phyloP scores from a whole-genome alignment of 1,140 invertebrate species.

The Eurytemora carolleeae region DNA sequence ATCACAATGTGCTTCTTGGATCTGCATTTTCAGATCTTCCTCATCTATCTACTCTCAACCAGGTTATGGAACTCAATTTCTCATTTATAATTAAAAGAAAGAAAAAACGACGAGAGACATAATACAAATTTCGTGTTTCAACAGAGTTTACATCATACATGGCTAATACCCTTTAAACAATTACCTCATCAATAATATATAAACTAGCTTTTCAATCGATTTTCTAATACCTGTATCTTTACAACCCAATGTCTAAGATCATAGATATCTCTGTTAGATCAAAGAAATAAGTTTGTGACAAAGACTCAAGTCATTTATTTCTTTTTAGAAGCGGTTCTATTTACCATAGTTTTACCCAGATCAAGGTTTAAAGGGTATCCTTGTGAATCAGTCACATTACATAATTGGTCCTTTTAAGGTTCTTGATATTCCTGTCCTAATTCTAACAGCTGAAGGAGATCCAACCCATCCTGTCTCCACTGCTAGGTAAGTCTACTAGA shows the following conservation, averaged over 20 bases:
- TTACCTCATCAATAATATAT: background rate
- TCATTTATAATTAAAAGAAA: background rate
- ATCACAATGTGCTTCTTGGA: background rate
- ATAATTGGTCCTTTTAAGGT: constrained; percentile 17
- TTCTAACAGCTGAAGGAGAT: constrained; percentile 25
- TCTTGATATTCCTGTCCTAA: constrained; percentile 38
- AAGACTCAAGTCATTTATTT: no score
- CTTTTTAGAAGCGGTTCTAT: background rate
- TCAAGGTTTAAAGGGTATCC: background rate
- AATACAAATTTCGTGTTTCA: background rate
- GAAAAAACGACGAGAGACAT: background rate
- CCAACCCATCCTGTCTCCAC: background rate
- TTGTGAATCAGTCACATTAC: background rate
- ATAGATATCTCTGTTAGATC: background rate
- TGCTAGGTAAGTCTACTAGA: no score
- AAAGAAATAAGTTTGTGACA: no score
- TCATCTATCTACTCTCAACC: background rate
- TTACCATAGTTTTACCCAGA: background rate
- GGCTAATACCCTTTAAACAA: background rate
- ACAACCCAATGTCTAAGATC: background rate
- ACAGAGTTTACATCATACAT: background rate
- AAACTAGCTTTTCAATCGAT: no score
- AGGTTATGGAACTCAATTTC: background rate
- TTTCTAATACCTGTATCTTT: background rate
- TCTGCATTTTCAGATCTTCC: background rate